Base-by-base conservation (phyloP, 2,888 invertebrate species). In the Patella pellucida region DNA sequence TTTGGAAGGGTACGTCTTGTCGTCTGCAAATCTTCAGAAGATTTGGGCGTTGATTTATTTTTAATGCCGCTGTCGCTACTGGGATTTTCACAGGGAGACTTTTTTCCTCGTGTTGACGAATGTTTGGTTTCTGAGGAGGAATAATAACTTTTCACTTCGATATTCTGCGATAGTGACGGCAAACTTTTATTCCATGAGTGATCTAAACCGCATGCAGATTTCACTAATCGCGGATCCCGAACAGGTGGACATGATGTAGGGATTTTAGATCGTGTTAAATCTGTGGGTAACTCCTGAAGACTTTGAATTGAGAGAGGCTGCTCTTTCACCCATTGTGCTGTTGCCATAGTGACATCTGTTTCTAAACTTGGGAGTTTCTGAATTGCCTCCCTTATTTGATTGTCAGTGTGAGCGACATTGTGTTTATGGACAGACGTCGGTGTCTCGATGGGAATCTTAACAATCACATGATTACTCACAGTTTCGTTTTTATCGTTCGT, bases 321-420 rank as follows among this genome's bases (percentile, higher is more conserved):
- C 73, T 81, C 81, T 74, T 84, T 83, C 27, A 85, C 83, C 85
- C 85, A 85, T 71, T 79, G 73, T 19, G 83, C 75, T 16, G 75
- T 75, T 50, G 75, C 75, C 51, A n/a, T 62, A 9, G 56, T 71
- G 1, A 71, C 51, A 52, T 75, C 71, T 16, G 75, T 71, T 51
- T 75, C 71, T 31, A 68, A 31, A 12, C 56, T 62, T n/a, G 75
- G 75, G n/a, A 70, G 69, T n/a, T 54, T 70, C 52, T 71, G 72
- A 14, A 19, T 41, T 50, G 62, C 62, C 72, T 62, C 23, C 31
- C 62, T 56, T 51, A 62, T 41, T 56, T 72, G 62, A 41, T 62
- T 15, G 23, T 71, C 71, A 3, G 52, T 27, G 9, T 41, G 41
- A 9, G 41, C 4, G 41, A 1, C 41, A 41, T 9, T 1, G 41